Base-by-base conservation (phyloP, 2,113 vertebrate genomes). In the Notiomystis cincta region DNA sequence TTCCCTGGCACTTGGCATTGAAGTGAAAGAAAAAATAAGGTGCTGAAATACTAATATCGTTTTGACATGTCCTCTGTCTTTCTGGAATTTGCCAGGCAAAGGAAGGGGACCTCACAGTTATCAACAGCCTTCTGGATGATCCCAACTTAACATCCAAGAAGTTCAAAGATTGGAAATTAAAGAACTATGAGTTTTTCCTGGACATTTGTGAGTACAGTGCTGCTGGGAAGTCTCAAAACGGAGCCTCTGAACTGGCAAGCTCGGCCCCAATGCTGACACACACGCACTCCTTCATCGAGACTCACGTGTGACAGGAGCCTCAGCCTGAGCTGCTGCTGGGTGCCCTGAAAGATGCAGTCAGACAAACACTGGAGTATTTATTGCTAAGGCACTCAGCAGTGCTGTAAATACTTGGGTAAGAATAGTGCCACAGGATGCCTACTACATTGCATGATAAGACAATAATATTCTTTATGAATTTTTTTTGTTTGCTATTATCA, bases 231-330 rank as follows among this genome's bases (percentile, higher is more conserved):
- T 93, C 98, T 48, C 98, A 98, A 92, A 98, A 98, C 7, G 98
- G 98, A 88, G 98, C 98, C 72, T 98, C 98, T 81, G 98, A 99
- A 97, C 98, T 98, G 57, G 98, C 98, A 57, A 97, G 97, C 58
- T 98, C 98, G 80, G 97, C 95, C 51, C 98, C 98, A 5, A 96
- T 98, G 97, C 98, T 99, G 97, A 98, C 98, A 92, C 99, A 99
- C 96, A 99, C 98, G 35, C 98, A 99, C 97, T 99, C 99, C 73
- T 99, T 99, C 98, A 99, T 99, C 54, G 98, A 99, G 97, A 99
- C 98, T 16, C 98, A 99, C 1, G 98, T 99, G 97, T 99, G 98
- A 97, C 86, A 66, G 71, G 73, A 77, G 72, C 77, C 50, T 18
- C 53, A 53, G 42, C 70, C 54, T 53, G 50, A 51, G n/a, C 9